These are phyloP conservation scores for Mormoops blainvillei DNA, from an alignment of 2,113 vertebrate species.

Conservation along the genomic window DNA sequence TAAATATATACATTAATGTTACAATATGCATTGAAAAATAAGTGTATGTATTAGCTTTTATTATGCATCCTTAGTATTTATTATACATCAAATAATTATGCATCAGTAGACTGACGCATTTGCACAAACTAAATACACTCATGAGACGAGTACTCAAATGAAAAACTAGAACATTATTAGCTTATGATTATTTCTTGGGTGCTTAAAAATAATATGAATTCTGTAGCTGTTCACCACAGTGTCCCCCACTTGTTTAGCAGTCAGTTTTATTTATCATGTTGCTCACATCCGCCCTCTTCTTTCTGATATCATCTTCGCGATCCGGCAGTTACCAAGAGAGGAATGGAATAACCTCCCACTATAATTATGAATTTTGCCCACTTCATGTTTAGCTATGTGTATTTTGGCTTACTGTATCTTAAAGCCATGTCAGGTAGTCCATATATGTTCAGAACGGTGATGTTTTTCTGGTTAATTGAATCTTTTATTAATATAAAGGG, in stretches of 20 bases:
- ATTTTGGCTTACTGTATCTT: neutral
- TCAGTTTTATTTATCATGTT: neutral
- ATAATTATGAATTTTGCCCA: neutral
- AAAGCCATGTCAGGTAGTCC: neutral
- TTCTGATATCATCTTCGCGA: neutral
- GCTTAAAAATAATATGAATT: neutral
- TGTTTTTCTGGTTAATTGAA: neutral
- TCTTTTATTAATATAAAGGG: neutral
- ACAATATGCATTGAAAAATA: neutral
- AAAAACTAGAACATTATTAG: neutral
- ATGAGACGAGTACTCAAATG: neutral
- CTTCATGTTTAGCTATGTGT: neutral
- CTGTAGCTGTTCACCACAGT: neutral
- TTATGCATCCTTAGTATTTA: neutral
- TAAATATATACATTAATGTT: neutral
- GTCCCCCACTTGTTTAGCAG: neutral
- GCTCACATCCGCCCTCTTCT: neutral
- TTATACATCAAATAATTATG: neutral
- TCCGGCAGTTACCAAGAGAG: neutral
- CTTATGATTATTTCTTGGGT: neutral
- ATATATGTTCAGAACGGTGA: neutral
- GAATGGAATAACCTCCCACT: neutral
- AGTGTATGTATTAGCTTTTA: neutral
- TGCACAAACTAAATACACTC: neutral
- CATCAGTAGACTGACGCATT: neutral